Percentiles rank a stretch among this genome's conserved stretches.
Conservation (phyloP, 2,113 vertebrate genomes). For the Brevimyrus niger region DNA sequence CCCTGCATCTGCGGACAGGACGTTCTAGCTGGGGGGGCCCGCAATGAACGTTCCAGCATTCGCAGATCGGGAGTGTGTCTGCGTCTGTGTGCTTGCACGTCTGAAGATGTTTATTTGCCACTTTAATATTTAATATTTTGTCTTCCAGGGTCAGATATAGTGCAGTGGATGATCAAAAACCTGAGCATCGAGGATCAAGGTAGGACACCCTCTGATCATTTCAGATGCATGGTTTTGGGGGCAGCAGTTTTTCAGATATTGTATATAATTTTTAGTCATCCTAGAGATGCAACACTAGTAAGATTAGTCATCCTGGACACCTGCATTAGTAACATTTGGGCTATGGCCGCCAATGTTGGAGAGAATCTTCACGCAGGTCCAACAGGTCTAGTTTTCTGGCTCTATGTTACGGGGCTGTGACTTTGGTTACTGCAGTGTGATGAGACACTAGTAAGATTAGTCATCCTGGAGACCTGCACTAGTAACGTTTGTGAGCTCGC, state of each 20-base stretch:
- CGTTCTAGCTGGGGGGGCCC: neutral
- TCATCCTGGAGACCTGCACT: neutral
- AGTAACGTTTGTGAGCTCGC: neutral
- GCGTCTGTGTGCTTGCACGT: neutral
- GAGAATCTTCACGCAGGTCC: neutral
- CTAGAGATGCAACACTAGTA: neutral
- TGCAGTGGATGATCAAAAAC: constrained; percentile 81
- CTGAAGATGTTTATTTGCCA: neutral
- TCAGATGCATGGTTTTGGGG: neutral
- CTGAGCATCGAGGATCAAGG: constrained; percentile 80
- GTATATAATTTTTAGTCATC: neutral
- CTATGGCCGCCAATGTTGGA: neutral
- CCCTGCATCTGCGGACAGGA: neutral
- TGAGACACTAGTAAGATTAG: neutral
- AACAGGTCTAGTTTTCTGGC: neutral
- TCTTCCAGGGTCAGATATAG: constrained; percentile 75
- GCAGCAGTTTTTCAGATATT: neutral
- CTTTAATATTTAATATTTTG: constrained; percentile 29
- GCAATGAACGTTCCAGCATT: neutral
- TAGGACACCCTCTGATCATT: constrained; percentile 46
- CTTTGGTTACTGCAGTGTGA: neutral
- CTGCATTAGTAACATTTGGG: neutral
- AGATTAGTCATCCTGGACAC: neutral
- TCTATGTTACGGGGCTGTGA: neutral
- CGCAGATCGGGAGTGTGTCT: neutral